phyloP scores from a whole-genome alignment of 2,888 invertebrate genomes.

The Lissocephala sabroskyi region DNA sequence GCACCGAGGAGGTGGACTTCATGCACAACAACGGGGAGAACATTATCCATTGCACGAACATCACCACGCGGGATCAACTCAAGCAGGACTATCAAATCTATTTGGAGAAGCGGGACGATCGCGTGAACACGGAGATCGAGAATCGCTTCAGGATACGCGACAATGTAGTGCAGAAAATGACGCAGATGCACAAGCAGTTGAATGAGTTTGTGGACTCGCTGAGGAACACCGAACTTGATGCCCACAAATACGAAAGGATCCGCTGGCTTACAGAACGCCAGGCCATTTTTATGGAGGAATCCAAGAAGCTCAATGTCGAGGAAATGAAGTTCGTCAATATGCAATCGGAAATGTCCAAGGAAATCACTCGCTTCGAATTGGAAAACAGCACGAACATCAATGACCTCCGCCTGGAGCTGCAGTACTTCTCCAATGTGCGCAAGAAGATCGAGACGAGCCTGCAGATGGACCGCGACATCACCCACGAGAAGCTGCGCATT shows the following conservation, averaged over 20 bases:
- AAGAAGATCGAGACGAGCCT: conserved; percentile 54
- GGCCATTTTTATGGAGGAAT: conserved; percentile 51
- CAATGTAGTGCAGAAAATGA: conserved; percentile 51
- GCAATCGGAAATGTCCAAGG: conserved; percentile 36
- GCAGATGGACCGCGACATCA: conserved; percentile 37
- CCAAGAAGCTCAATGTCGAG: conserved; percentile 41
- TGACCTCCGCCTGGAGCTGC: conserved; percentile 57
- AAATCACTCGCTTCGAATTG: conserved; percentile 44
- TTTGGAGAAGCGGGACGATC: conserved; percentile 49
- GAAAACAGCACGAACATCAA: conserved; percentile 45
- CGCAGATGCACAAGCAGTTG: conserved; percentile 46
- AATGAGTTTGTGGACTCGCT: conserved; percentile 45
- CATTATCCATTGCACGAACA: conserved; percentile 56
- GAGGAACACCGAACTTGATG: conserved; percentile 49
- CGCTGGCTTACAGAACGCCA: conserved; percentile 57
- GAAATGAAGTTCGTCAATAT: conserved; percentile 31
- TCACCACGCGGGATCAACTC: conserved; percentile 44
- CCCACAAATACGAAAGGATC: conserved; percentile 57
- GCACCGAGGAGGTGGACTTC: conserved; percentile 32
- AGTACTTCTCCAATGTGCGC: conserved; percentile 59
- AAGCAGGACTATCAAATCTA: conserved; percentile 48
- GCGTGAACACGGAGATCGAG: conserved; percentile 54
- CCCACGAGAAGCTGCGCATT: conserved; percentile 54
- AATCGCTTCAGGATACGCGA: conserved; percentile 59
- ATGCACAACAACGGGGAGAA: conserved; percentile 55